Evolutionary conservation across 2,888 invertebrate genomes (phyloP).

Genomic region (Clusia tigrina): DNA sequence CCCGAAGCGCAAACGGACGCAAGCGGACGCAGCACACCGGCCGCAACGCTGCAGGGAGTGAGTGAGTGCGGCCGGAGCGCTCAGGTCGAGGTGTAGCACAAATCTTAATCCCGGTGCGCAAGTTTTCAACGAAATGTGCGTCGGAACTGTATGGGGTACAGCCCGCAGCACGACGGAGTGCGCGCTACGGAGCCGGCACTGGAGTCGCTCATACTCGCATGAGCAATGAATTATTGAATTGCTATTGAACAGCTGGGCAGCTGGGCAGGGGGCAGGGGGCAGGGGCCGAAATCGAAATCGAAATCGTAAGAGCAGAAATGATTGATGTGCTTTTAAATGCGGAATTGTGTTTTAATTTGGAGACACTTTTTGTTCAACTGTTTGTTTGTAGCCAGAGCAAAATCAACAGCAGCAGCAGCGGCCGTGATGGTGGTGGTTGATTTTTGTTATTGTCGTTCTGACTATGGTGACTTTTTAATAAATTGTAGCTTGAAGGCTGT

Average conservation of each 20-base stretch:
- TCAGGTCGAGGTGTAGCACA: slow-evolving; percentile 28
- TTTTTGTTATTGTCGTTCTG: slow-evolving; percentile 18
- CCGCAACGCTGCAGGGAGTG: background rate
- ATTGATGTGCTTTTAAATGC: slow-evolving; percentile 54
- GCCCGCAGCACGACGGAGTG: background rate
- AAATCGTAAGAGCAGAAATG: slow-evolving; percentile 38
- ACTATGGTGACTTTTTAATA: no score
- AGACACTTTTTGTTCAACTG: slow-evolving; percentile 30
- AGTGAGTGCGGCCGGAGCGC: background rate
- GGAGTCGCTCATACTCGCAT: background rate
- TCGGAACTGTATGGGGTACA: slow-evolving; percentile 33
- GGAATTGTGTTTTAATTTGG: slow-evolving; percentile 33
- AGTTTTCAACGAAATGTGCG: slow-evolving; percentile 54
- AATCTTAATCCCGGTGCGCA: slow-evolving; percentile 59
- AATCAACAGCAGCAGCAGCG: no score
- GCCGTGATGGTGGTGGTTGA: no score
- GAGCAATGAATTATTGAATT: slow-evolving; percentile 51
- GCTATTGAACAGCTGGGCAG: slow-evolving; percentile 53
- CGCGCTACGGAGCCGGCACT: slow-evolving; percentile 15
- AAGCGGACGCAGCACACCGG: background rate
- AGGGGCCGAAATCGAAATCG: no score
- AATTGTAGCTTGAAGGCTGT: no score
- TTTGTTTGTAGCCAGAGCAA: background rate
- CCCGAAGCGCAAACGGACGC: background rate
- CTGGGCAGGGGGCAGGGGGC: no score